phyloP scores from a whole-genome alignment of 2,113 vertebrate species.

The Chloroceryle aenea region DNA sequence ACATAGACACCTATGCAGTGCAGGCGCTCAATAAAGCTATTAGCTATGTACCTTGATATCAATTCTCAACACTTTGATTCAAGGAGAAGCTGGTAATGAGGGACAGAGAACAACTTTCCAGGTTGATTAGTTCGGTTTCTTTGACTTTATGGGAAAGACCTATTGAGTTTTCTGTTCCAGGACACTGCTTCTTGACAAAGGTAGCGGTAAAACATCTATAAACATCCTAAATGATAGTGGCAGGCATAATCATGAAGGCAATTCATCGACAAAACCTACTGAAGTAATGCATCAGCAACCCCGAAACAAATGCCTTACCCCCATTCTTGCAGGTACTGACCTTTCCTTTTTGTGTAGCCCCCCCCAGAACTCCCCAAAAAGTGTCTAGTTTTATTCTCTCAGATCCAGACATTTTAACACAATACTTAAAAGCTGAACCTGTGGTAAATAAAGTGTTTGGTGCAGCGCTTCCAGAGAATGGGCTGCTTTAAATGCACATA shows the following conservation, averaged over 20 bases:
- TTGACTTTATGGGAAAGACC: neutral
- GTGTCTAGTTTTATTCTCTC: neutral
- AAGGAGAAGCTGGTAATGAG: neutral
- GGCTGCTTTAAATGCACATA: neutral
- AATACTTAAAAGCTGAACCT: neutral
- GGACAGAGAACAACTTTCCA: neutral
- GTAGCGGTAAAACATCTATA: neutral
- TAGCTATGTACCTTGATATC: neutral
- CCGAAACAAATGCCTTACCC: neutral
- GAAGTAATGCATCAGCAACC: neutral
- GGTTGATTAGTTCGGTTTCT: slow-evolving; percentile 1
- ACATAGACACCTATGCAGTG: neutral
- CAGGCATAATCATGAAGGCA: neutral
- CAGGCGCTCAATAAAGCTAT: neutral
- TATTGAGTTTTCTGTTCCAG: slow-evolving; percentile 29
- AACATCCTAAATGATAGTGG: neutral
- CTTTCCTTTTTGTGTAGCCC: neutral
- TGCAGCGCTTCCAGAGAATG: neutral
- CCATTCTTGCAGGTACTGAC: neutral
- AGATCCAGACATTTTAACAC: neutral
- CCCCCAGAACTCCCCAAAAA: neutral
- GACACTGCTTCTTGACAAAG: neutral
- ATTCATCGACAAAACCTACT: neutral
- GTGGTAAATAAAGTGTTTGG: neutral
- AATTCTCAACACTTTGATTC: neutral